phyloP scores from a whole-genome alignment of 2,888 invertebrate genomes.

The Hyposoter didymator region DNA sequence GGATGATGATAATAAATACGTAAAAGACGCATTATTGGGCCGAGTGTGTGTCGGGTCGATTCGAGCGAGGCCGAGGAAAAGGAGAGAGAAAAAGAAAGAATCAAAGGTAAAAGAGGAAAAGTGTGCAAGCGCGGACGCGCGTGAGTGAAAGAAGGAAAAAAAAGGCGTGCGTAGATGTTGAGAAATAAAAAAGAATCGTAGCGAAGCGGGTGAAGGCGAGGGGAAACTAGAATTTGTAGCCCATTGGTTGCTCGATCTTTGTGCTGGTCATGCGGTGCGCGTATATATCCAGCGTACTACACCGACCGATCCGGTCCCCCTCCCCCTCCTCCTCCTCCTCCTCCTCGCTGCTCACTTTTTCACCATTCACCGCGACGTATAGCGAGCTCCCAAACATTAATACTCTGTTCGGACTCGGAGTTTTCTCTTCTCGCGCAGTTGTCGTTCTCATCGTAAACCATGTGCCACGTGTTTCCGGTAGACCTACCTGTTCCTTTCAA shows the following conservation, averaged over 20 bases:
- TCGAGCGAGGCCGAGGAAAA: conserved; percentile 40
- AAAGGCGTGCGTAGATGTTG: conserved; percentile 7
- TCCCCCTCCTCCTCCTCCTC: neutral
- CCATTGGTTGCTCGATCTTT: conserved; percentile 46
- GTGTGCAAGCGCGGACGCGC: conserved; percentile 25
- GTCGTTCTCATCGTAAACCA: conserved; percentile 46
- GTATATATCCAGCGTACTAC: conserved; percentile 41
- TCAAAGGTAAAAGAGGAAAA: conserved; percentile 42
- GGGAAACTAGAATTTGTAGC: conserved; percentile 46
- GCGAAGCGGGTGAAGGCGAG: conserved; percentile 69
- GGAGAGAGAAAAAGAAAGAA: conserved; percentile 10
- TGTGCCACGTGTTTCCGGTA: conserved; percentile 68
- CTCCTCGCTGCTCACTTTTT: conserved; percentile 46
- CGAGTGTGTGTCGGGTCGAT: conserved; percentile 34
- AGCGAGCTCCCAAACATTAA: conserved; percentile 47
- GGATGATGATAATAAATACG: neutral
- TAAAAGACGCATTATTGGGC: conserved; percentile 15
- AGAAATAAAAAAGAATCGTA: conserved; percentile 25
- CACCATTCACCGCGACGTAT: conserved; percentile 52
- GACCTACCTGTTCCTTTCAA: neutral
- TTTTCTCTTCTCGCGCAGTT: conserved; percentile 28
- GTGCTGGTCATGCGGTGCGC: conserved; percentile 36
- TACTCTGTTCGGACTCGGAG: conserved; percentile 14
- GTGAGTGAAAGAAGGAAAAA: conserved; percentile 14
- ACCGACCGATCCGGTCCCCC: neutral